Conservation (phyloP, 1,140 invertebrate genomes). For the Mycetomoellerius zeteki region DNA sequence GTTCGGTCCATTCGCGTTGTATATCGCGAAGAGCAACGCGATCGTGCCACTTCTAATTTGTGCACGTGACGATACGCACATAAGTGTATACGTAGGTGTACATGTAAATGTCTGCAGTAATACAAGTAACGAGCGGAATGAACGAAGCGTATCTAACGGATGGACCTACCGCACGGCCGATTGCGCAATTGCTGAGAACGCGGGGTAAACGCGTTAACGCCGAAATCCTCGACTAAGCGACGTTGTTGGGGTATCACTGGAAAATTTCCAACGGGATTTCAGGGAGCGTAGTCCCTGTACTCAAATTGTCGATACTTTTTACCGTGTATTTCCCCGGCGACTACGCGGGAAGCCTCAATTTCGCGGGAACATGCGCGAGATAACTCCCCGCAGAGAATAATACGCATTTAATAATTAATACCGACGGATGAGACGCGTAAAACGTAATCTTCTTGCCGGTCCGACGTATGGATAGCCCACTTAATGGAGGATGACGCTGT, state of each 20-base stretch:
- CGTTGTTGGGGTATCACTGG: constrained; percentile 37
- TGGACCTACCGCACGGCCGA: constrained; percentile 25
- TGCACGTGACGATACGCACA: not conserved
- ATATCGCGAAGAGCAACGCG: not conserved
- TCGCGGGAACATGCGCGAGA: constrained; percentile 9
- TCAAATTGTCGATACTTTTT: constrained; percentile 37
- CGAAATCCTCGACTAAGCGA: not conserved
- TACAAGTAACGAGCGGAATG: constrained; percentile 48
- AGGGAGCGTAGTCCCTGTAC: too few species aligned
- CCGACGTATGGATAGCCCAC: constrained; percentile 60
- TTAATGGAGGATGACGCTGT: constrained; percentile 74
- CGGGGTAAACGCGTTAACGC: constrained; percentile 11
- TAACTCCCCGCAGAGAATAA: constrained; percentile 53
- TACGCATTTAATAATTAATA: constrained; percentile 55
- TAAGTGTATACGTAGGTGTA: not conserved
- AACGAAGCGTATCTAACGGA: constrained; percentile 52
- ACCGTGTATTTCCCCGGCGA: constrained; percentile 27
- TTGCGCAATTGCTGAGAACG: constrained; percentile 41
- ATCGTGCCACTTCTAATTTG: not conserved
- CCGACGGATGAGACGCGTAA: constrained; percentile 61
- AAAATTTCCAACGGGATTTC: constrained; percentile 32
- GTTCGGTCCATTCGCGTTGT: not conserved
- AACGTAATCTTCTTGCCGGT: constrained; percentile 61
- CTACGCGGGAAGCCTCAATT: not conserved
- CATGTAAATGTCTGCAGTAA: constrained; percentile 19